Evolutionary conservation across 2,888 invertebrate species (phyloP), one percentile per base, ranked within the genome.

Genomic region (Melipona beecheii): DNA sequence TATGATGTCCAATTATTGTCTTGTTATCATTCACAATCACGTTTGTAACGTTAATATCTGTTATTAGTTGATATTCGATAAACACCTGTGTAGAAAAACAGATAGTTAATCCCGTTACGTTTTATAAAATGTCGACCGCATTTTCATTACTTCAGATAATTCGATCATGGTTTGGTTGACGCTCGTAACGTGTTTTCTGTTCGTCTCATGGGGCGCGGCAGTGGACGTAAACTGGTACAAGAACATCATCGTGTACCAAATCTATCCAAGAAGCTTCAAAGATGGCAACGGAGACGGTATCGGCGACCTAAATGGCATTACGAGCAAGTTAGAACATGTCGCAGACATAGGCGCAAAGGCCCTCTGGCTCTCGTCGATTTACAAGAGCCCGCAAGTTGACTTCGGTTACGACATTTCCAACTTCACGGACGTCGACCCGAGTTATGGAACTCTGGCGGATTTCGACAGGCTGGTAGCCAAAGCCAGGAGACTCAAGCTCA

Each of bases 211-310:
- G 17, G 11, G 64, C 60, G 21, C 15, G 13, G 21, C n/a, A n/a
- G 17, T 24, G 3, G 65, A 50, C 11, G 75, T 75, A 0, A 96
- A 97, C 87, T 99, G 99, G 99, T 98, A 98, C 97, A 95, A 97
- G 92, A 96, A 96, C 69, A 96, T 97, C 4, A 95, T 97, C 17
- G 96, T 98, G 75, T 99, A 99, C 95, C 98, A 98, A 95, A 97
- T 98, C 73, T 98, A 98, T 93, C 97, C 98, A 0, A 95, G 97
- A 65, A 98, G 98, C 0, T 98, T 98, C 94, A 97, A 96, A 93
- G 99, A 99, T 94, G 96, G 96, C 17, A 95, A 98, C 93, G 97
- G 91, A 3, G 93, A 94, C 56, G 93, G 93, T 0, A 86, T 93
- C 2, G 93, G 93, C 0, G 93, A 93, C 58, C 78, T 93, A 36